Base-by-base conservation (phyloP, 2,888 invertebrate genomes). In the Syritta pipiens region DNA sequence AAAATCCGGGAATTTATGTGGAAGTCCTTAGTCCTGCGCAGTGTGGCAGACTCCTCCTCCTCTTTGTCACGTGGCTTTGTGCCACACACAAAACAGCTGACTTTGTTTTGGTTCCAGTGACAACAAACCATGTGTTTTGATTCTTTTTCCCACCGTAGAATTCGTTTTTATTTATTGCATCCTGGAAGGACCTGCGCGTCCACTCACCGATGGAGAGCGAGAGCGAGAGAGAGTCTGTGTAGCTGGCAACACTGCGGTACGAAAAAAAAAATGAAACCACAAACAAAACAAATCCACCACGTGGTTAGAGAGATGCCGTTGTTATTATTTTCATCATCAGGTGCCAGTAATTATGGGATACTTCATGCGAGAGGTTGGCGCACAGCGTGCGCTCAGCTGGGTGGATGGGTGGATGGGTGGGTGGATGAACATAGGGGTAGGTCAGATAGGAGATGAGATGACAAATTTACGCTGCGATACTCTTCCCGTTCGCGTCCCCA, bases 81-180 rank as follows among this genome's bases (percentile, higher is more conserved):
- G 44, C 19, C 28, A 49, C 28, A 74, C 55, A 75, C 32, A 40
- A 53, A 81, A 63, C 81, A 81, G 81, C 81, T 81, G 81, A 81
- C 53, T 81, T 81, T 81, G 69, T 81, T 81, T 75, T 81, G 81
- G 59, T 81, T 81, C 81, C 74, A 74, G 57, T 51, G 57, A 65
- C 59, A 75, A 63, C 63, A 75, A 48, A 59, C 62, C 68, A 63
- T 75, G 68, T 81, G 81, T 37, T 67, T 63, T 57, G 48, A 35
- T 35, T 22, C 2, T 17, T 17, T 46, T 59, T 40, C 26, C 30
- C n/a, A 1, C 35, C 14, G 28, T 20, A 14, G 32, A 26, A 24
- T 30, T 19, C 7, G 32, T 20, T 7, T 40, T 14, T 63, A 40
- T 19, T 4, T 22, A 24, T n/a, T 55, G 22, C 44, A 14, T 60